Conservation (phyloP, 2,113 vertebrate genomes). For the Chlamydotis undulata region DNA sequence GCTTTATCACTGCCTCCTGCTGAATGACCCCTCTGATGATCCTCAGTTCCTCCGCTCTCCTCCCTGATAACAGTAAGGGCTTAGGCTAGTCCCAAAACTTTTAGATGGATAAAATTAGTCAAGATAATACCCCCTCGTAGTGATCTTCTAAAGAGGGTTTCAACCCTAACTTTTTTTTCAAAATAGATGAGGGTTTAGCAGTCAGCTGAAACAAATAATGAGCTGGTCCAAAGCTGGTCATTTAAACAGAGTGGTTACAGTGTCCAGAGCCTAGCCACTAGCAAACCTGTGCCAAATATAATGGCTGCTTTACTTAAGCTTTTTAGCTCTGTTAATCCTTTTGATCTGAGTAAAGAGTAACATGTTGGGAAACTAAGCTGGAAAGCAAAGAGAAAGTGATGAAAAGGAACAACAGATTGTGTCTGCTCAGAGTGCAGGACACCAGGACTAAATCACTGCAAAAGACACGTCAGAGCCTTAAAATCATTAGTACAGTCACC, state of each 20-base stretch:
- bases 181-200: not conserved
- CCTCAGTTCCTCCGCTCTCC: not conserved
- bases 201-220: not conserved
- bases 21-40: not conserved
- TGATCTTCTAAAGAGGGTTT: not conserved
- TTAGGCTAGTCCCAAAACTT: not conserved
- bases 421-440: not conserved
- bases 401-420: not conserved
- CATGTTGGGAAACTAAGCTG: not conserved
- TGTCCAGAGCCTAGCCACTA: not conserved
- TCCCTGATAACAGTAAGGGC: not conserved
- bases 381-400: not conserved
- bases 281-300: not conserved
- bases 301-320: not conserved
- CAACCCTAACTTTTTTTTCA: not conserved
- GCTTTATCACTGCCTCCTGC: not conserved
- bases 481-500: not conserved
- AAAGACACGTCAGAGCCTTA: not conserved
- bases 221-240: not conserved
- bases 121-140: not conserved
- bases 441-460: not conserved
- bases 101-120: not conserved
- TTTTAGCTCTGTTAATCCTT: constrained; percentile 42
- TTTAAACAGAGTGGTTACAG: not conserved
- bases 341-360: not conserved